Evolutionary conservation across 2,888 invertebrate species (phyloP), one percentile per base, ranked within the genome.

Genomic region (Philereme transversata): DNA sequence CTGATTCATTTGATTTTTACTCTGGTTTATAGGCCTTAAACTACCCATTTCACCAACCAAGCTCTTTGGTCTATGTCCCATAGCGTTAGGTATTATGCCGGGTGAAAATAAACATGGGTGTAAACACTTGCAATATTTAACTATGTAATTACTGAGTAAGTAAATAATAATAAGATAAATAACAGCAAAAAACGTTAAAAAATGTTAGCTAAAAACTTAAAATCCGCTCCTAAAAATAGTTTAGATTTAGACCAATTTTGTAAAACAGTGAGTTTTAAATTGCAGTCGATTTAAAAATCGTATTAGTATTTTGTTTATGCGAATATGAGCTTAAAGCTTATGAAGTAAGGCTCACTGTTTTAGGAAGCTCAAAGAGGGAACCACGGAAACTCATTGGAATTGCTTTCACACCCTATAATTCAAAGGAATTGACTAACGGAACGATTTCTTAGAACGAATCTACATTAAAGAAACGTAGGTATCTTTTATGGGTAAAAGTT

Each of bases 331-430:
- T 51, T 46, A 44, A 48, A 9, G 43, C 10, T 5, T 5, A 40
- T 48, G 47, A 10, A 62, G 71, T 68, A 65, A 71, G 72, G 70
- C 69, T 70, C 67, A 61, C 57, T 69, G 55, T 64, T 65, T 8
- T 46, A 56, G 65, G 61, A 71, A 68, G 53, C 58, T 43, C 43
- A 53, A 51, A 59, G 22, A 52, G 56, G 67, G 65, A 69, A 67
- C 66, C 67, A 72, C 71, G 72, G 75, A 78, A 79, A 76, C 79
- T 77, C 72, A 72, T 74, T 58, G 62, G 60, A 67, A 68, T 66
- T 73, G 59, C 62, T 57, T 64, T 65, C 51, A 69, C 68, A 71
- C 68, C 70, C 66, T 72, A 68, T 70, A 72, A 71, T 72, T 74
- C 64, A 56, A 62, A 56, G 67, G 57, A 62, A 70, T 71, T 69